Evolutionary conservation across 2,888 invertebrate genomes (phyloP).

Genomic region (Aproaerema taeniolella): DNA sequence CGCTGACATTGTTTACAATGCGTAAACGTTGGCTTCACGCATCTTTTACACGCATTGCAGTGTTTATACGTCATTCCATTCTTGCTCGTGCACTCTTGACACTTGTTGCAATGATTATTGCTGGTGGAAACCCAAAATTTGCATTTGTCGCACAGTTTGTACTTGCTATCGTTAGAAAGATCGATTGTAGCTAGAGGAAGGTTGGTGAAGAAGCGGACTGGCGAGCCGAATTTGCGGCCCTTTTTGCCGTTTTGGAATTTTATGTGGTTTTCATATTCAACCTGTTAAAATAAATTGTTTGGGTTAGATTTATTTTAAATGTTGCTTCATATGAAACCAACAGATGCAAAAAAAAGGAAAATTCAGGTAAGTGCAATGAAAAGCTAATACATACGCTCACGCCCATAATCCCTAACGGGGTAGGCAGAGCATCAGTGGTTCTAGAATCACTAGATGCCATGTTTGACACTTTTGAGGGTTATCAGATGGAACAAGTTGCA

Average conservation of each 20-base stretch:
- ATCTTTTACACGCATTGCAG: conserved; percentile 85
- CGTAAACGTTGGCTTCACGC: conserved; percentile 90
- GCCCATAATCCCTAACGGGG: no score
- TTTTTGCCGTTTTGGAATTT: conserved; percentile 81
- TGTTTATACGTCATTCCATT: conserved; percentile 84
- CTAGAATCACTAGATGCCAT: no score
- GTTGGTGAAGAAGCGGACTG: conserved; percentile 93
- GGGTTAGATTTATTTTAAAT: no score
- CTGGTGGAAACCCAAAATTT: conserved; percentile 77
- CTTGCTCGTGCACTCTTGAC: conserved; percentile 67
- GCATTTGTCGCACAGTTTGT: conserved; percentile 86
- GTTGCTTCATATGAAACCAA: no score
- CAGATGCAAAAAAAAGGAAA: no score
- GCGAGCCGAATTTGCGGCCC: conserved; percentile 86
- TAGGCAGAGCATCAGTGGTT: no score
- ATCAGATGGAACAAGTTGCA: no score
- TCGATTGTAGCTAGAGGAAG: conserved; percentile 74
- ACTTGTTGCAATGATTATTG: conserved; percentile 62
- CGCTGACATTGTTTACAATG: conserved; percentile 86
- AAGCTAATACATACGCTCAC: no score
- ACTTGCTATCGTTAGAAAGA: conserved; percentile 78
- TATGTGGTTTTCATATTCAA: conserved; percentile 88
- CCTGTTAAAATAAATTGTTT: no score
- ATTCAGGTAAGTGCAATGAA: no score
- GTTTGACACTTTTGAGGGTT: no score